These are phyloP conservation scores for Cyrtorhinus lividipennis DNA, from an alignment of 1,140 invertebrate species.

Conservation along the genomic window DNA sequence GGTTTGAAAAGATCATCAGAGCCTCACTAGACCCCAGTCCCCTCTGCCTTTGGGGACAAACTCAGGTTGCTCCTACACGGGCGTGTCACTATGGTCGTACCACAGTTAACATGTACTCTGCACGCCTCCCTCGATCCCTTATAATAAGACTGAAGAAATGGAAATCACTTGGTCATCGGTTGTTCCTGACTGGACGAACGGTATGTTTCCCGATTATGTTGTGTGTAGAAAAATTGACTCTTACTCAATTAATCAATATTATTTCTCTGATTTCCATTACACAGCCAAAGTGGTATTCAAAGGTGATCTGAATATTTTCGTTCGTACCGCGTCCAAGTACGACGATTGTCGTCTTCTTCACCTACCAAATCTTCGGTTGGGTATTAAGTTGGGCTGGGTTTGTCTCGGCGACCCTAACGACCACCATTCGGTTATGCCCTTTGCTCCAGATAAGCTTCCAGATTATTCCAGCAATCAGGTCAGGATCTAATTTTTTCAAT, in stretches of 20 bases:
- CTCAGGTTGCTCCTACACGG: slow-evolving; percentile 85
- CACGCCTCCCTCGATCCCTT: slow-evolving; percentile 94
- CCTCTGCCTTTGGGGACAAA: slow-evolving; percentile 96
- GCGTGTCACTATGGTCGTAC: slow-evolving; percentile 68
- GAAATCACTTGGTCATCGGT: slow-evolving; percentile 87
- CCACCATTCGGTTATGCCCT: slow-evolving; percentile 91
- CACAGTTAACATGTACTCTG: slow-evolving; percentile 71
- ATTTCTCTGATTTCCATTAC: too few relatives aligned
- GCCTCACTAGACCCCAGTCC: slow-evolving; percentile 88
- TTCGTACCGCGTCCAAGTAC: slow-evolving; percentile 94
- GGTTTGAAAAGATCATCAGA: slow-evolving; percentile 66
- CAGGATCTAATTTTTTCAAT: slow-evolving; percentile 7
- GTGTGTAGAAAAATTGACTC: neutral
- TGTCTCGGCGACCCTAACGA: slow-evolving; percentile 87
- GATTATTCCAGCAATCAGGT: slow-evolving; percentile 92
- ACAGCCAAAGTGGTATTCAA: slow-evolving; percentile 71
- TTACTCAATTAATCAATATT: neutral
- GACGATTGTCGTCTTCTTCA: slow-evolving; percentile 89
- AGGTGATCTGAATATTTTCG: slow-evolving; percentile 73
- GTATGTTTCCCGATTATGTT: too few relatives aligned
- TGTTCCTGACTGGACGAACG: slow-evolving; percentile 91
- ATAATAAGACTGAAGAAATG: slow-evolving; percentile 98
- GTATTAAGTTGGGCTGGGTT: slow-evolving; percentile 77
- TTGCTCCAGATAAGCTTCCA: slow-evolving; percentile 89
- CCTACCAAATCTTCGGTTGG: slow-evolving; percentile 73